Evolutionary conservation across 2,888 invertebrate genomes (phyloP), one percentile per base, ranked within the genome.

Genomic region (Byasa hedistus): DNA sequence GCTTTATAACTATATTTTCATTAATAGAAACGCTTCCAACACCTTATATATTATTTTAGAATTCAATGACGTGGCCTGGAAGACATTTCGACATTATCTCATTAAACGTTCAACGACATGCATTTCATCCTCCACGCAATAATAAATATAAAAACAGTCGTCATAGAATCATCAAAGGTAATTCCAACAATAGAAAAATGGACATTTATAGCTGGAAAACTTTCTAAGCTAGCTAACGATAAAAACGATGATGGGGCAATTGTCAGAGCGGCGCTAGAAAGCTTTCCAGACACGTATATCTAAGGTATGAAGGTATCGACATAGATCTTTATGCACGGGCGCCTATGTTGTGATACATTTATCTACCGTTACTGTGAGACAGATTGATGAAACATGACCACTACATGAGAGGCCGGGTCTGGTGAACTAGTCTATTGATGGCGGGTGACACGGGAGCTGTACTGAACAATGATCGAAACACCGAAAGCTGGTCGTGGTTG

Each of bases 271-370:
- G 69, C 64, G 69, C 74, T 83, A 88, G 90, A 91, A 91, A 90
- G 89, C 84, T 90, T 90, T 88, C 89, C 90, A 89, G 87, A 72
- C 71, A 70, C 67, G 74, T 78, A 78, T 73, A 76, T 48, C 75
- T 77, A 81, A 76, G 80, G 78, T 79, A 79, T 78, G 78, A 80
- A 79, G 78, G 81, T 78, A 79, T 79, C 78, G 79, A 82, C 79
- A 67, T 23, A 79, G 79, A 77, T 71, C 76, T 71, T 75, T 79
- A 85, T 86, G 88, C 83, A 86, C 88, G 90, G 91, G 91, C 91
- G 91, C 89, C 85, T 91, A 90, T 79, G 80, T 90, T 91, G 91
- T 91, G 91, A 91, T 91, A 91, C 91, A 90, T 85, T 91, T 90
- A 91, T 90, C 91, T 91, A 90, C 82, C 87, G 86, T 78, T 79